phyloP scores from a whole-genome alignment of 1,140 invertebrate species.

The Drosophila gunungcola region DNA sequence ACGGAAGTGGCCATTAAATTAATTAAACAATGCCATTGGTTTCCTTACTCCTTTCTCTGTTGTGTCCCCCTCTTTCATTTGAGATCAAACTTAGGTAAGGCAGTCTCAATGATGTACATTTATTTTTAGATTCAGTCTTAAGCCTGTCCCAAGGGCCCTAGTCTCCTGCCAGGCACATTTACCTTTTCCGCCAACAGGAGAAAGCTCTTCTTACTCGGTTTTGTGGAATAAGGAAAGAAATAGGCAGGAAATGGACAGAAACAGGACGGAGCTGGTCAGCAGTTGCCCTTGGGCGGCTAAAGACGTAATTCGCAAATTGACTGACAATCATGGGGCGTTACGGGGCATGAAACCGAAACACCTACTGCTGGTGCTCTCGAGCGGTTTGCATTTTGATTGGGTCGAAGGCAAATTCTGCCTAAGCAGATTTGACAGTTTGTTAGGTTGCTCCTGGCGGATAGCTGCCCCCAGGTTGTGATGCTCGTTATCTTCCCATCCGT shows the following conservation, averaged over 20 bases:
- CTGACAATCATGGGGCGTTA: slow-evolving; percentile 64
- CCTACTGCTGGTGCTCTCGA: slow-evolving; percentile 32
- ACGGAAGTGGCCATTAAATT: slow-evolving; percentile 17
- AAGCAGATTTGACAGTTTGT: slow-evolving; percentile 63
- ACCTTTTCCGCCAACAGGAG: slow-evolving; percentile 41
- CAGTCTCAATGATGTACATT: slow-evolving; percentile 52
- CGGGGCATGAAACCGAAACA: slow-evolving; percentile 55
- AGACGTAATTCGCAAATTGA: slow-evolving; percentile 76
- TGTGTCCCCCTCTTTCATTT: slow-evolving; percentile 20
- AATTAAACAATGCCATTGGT: slow-evolving; percentile 48
- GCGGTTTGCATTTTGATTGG: slow-evolving; percentile 52
- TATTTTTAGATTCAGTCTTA: slow-evolving; percentile 65
- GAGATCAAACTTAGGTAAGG: slow-evolving; percentile 27
- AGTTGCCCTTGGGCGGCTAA: slow-evolving; percentile 62
- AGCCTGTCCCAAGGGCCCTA: slow-evolving; percentile 44
- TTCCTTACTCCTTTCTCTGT: background rate
- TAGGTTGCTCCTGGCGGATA: slow-evolving; percentile 17
- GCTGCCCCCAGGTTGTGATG: slow-evolving; percentile 1
- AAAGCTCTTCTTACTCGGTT: slow-evolving; percentile 7
- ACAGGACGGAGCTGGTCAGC: slow-evolving; percentile 26
- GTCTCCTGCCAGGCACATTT: slow-evolving; percentile 51
- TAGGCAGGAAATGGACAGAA: slow-evolving; percentile 28
- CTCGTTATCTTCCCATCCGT: slow-evolving; percentile 8
- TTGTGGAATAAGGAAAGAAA: background rate
- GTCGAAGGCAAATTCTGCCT: slow-evolving; percentile 21